Percentiles rank a stretch among this genome's conserved stretches.
Evolutionary conservation across 1,140 invertebrate species (phyloP).

Genomic region (Zeugodacus cucurbitae): DNA sequence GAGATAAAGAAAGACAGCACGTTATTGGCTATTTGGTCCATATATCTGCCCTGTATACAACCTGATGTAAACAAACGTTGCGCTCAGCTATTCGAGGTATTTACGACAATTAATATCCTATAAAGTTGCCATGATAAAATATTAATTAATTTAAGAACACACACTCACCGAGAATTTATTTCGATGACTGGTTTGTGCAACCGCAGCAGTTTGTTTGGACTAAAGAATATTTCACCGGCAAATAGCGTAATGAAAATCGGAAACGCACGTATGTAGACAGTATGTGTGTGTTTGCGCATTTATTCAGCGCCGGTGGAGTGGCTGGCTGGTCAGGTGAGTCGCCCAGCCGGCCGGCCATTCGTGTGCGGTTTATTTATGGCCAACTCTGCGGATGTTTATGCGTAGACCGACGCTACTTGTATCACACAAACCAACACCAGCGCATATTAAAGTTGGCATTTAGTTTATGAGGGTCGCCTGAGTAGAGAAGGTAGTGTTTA

Average conservation of each 20-base stretch:
- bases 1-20: too few species aligned
- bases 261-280: too few species aligned
- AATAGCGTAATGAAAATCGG: neutral
- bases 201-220: neutral
- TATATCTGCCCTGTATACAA: too few species aligned
- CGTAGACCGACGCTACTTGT: neutral
- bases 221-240: neutral
- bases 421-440: neutral
- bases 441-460: neutral
- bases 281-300: neutral
- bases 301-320: neutral
- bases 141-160: neutral
- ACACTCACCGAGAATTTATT: neutral
- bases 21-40: too few species aligned
- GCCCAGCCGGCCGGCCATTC: neutral
- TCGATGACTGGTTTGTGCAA: neutral
- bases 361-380: neutral
- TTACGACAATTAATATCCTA: neutral
- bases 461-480: neutral
- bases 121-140: neutral
- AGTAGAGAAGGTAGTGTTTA: neutral
- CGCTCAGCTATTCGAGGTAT: neutral
- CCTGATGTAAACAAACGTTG: too few species aligned
- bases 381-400: neutral
- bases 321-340: neutral